These are phyloP conservation scores for Blera fallax DNA, from an alignment of 2,888 invertebrate species.

Conservation along the genomic window DNA sequence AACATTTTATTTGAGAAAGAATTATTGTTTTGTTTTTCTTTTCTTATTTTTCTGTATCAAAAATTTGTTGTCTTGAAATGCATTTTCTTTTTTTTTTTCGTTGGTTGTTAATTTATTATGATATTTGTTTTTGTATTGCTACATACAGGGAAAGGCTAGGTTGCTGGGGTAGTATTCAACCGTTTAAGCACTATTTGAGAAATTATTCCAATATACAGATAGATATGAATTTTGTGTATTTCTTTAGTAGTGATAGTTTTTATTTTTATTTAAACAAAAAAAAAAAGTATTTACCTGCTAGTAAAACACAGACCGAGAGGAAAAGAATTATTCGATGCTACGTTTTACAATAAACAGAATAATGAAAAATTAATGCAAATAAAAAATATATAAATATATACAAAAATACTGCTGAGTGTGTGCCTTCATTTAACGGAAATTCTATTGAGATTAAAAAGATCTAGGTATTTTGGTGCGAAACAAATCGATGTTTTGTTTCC, in stretches of 20 bases:
- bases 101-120: conserved; percentile 37
- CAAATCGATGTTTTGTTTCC: not conserved
- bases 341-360: conserved; percentile 58
- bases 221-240: conserved; percentile 40
- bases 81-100: conserved; percentile 17
- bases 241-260: conserved; percentile 49
- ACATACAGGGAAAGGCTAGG: not conserved
- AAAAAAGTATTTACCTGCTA: conserved; percentile 55
- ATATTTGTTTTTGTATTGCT: conserved; percentile 2
- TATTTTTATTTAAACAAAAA: conserved; percentile 35
- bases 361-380: conserved; percentile 42
- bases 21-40: not conserved
- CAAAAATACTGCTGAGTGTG: not conserved
- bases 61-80: conserved; percentile 22
- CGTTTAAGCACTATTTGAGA: conserved; percentile 31
- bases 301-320: conserved; percentile 35
- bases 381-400: conserved; percentile 11
- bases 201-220: conserved; percentile 64
- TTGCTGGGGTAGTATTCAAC: conserved; percentile 30
- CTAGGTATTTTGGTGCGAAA: not conserved
- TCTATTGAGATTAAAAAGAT: not conserved
- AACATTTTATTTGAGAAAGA: not conserved
- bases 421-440: not conserved
- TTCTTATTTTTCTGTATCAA: not conserved
- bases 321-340: conserved; percentile 44